phyloP scores from a whole-genome alignment of 2,113 vertebrate genomes.

The Neolamprologus sp. region DNA sequence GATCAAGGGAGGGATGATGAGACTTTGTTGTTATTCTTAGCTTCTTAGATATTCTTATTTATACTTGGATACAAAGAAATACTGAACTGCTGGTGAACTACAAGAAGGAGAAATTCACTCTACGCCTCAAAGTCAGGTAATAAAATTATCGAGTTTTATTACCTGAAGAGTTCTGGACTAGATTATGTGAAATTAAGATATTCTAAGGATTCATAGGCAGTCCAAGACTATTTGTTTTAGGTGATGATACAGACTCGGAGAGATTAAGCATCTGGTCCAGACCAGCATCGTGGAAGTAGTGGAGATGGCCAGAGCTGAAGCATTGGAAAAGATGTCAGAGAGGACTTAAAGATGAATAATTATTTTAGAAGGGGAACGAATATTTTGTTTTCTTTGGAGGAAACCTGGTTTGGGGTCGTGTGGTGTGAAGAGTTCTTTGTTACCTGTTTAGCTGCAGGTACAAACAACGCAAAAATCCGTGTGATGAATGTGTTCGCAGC shows the following conservation, averaged over 20 bases:
- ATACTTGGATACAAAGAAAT: neutral
- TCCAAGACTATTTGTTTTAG: neutral
- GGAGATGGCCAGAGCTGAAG: fast-evolving
- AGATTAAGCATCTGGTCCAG: neutral
- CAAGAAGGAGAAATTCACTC: neutral
- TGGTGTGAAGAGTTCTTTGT: neutral
- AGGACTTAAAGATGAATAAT: neutral
- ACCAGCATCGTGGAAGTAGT: fast-evolving
- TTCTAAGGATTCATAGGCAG: neutral
- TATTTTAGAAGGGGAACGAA: neutral
- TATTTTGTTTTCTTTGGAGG: fast-evolving
- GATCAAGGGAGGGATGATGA: fast-evolving
- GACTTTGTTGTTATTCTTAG: neutral
- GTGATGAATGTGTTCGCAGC: neutral
- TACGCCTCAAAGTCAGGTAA: fast-evolving
- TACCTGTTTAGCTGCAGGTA: fast-evolving
- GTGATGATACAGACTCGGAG: neutral
- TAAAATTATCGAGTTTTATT: neutral
- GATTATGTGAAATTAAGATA: neutral
- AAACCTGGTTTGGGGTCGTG: fast-evolving
- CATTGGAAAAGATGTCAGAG: neutral
- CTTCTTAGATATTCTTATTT: neutral
- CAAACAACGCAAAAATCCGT: fast-evolving
- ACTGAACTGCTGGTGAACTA: neutral
- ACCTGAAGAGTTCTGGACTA: neutral